Evolutionary conservation across 2,888 invertebrate species (phyloP), one percentile per base, ranked within the genome.

Genomic region (Resseliella maxima): DNA sequence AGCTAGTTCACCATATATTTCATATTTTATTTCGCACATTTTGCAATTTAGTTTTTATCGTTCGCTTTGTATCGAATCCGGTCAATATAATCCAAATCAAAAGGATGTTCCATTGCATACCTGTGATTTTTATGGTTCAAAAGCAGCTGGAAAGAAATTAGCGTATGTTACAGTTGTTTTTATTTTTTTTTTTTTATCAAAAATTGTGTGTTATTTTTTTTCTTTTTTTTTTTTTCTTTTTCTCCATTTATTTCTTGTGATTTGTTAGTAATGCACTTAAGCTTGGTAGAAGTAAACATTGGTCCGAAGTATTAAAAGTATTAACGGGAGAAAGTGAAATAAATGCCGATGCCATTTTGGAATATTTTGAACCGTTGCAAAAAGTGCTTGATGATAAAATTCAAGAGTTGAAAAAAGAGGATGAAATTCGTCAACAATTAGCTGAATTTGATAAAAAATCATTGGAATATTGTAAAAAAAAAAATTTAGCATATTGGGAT

Each of bases 11-110:
- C 91, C n/a, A n/a, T 41, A 8, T 87, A 91, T 92, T 86, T 89
- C 90, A 89, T 91, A 88, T 88, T 91, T 93, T 88, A 93, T 96
- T 87, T 94, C 95, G 21, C 94, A 94, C 89, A 93, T 96, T n/a
- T 90, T 96, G 50, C 95, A 96, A 90, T 96, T 96, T 90, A 96
- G 96, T 91, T 94, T 95, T 89, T 94, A 95, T 89, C 92, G 93
- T 88, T 92, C 94, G 0, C 90, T 95, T 18, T 95, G 95, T 87
- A 92, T 91, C 86, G 92, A 92, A 88, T 94, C 94, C 24, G 93
- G 93, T 0, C 91, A 94, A 89, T 93, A 93, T 87, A 12, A 41
- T 93, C 31, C 24, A 0, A 89, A 91, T 35, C 91, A 92, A 89
- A 90, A 92, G 0, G 88, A 89, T 12, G 91, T 91, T 0, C 93